Conservation (phyloP, 1,140 invertebrate genomes). For the Drosophila chauvacae region DNA sequence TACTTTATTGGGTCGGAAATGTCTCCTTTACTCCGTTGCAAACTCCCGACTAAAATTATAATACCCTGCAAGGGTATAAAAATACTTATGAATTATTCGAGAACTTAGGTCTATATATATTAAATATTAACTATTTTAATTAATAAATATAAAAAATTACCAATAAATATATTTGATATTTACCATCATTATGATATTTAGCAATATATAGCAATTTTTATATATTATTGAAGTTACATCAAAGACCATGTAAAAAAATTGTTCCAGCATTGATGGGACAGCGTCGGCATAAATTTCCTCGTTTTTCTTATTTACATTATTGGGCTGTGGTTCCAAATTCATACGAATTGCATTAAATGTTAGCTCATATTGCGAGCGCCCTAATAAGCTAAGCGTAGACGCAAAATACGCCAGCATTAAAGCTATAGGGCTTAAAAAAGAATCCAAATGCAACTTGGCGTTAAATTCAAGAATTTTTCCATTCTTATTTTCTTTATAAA, state of each 20-base stretch:
- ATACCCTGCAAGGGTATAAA: too few species aligned
- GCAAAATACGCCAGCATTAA: conserved; percentile 91
- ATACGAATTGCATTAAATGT: conserved; percentile 32
- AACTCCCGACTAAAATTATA: too few species aligned
- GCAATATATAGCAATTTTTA: conserved; percentile 93
- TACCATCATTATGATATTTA: conserved; percentile 97
- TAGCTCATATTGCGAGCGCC: conserved; percentile 86
- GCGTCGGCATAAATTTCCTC: conserved; percentile 4
- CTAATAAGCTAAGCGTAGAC: conserved; percentile 88
- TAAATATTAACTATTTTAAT: too few species aligned
- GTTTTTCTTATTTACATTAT: not conserved
- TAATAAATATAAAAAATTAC: not conserved
- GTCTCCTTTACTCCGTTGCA: too few species aligned
- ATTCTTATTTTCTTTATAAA: conserved; percentile 86
- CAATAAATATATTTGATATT: conserved; percentile 56
- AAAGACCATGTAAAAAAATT: conserved; percentile 87
- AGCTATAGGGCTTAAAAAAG: conserved; percentile 90
- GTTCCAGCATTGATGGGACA: conserved; percentile 86
- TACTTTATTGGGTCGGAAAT: too few species aligned
- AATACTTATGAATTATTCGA: too few species aligned
- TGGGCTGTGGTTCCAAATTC: conserved; percentile 20
- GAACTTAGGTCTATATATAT: too few species aligned
- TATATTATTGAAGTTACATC: conserved; percentile 89
- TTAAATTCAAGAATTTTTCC: conserved; percentile 76
- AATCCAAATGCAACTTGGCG: conserved; percentile 87